Evolutionary conservation across 1,140 invertebrate species (phyloP).

Genomic region (Holcopasites calliopsidis): DNA sequence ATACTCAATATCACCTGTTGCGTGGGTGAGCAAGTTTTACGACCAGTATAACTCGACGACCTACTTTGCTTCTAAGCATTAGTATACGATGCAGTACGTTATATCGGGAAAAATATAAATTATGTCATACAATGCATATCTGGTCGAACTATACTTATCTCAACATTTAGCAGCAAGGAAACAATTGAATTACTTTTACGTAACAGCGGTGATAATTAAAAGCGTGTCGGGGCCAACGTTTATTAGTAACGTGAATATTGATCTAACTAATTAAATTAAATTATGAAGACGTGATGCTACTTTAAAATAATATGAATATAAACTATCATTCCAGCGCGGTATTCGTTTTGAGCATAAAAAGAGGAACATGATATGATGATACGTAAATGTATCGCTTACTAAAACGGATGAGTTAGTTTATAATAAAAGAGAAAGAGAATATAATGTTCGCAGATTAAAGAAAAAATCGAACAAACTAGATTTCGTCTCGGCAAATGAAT

Average conservation of each 20-base stretch:
- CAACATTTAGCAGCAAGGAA: not conserved
- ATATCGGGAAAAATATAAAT: not conserved
- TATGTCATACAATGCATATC: not conserved
- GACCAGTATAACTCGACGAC: constrained; percentile 36
- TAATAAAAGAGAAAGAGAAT: no score
- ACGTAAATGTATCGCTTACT: no score
- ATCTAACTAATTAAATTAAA: no score
- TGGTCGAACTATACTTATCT: not conserved
- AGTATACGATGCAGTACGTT: not conserved
- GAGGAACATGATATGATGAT: no score
- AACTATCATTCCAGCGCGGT: no score
- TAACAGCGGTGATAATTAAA: not conserved
- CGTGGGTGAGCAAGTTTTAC: constrained; percentile 55
- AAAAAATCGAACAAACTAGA: no score
- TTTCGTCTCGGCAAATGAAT: not conserved
- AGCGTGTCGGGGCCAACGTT: not conserved
- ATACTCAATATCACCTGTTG: constrained; percentile 49
- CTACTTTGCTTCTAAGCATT: constrained; percentile 25
- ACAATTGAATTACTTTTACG: not conserved
- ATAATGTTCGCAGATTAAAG: not conserved
- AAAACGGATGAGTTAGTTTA: no score
- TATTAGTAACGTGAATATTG: not conserved
- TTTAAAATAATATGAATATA: no score
- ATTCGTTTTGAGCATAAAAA: no score
- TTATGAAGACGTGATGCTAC: no score